These are phyloP conservation scores for Onychomys leucogaster DNA, from an alignment of 2,797 vertebrate genomes.

Conservation along the genomic window DNA sequence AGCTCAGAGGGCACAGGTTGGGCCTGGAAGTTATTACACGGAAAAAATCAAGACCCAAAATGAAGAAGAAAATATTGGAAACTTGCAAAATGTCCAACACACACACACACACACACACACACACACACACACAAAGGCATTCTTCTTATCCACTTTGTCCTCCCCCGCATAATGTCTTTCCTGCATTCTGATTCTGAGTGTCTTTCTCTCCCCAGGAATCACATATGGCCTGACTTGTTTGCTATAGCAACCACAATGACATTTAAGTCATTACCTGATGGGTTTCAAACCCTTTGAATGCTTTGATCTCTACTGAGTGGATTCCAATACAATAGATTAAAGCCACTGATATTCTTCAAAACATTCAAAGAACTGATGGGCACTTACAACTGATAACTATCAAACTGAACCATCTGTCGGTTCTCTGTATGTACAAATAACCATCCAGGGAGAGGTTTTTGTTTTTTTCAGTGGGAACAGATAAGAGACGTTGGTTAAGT, in stretches of 20 bases:
- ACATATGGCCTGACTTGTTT: background rate
- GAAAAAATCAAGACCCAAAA: conserved; percentile 57
- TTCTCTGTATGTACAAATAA: background rate
- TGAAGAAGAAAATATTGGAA: conserved; percentile 66
- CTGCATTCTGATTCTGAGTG: background rate
- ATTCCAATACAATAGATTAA: background rate
- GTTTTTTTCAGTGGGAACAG: background rate
- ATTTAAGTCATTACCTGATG: background rate
- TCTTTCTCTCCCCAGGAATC: background rate
- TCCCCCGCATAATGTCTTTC: background rate
- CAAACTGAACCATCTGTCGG: background rate
- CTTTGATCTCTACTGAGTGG: background rate
- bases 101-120: background rate
- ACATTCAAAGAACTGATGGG: background rate
- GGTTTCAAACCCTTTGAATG: background rate
- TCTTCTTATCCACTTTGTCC: background rate
- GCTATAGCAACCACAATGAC: background rate
- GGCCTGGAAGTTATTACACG: conserved; percentile 73
- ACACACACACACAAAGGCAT: background rate
- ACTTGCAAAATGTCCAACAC: background rate
- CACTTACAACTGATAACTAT: background rate
- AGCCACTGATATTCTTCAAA: background rate
- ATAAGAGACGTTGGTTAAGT: background rate
- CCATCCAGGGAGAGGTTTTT: background rate
- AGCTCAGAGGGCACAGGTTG: conserved; percentile 53